Base-by-base conservation (phyloP, 2,113 vertebrate genomes). In the Uropsilus gracilis region DNA sequence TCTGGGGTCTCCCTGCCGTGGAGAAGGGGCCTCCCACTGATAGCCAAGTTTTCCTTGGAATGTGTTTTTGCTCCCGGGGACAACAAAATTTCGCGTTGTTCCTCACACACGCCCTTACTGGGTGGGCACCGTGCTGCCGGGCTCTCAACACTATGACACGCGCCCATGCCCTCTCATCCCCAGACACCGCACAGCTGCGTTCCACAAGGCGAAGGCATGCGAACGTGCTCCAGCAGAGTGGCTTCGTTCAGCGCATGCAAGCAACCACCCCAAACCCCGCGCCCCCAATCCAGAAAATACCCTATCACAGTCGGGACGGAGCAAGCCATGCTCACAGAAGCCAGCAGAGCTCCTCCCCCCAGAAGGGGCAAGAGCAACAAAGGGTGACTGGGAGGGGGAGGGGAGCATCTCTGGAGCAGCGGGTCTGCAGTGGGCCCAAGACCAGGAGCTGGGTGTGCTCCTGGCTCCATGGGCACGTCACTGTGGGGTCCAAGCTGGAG, bases 381-480 rank as follows among this genome's bases (percentile, higher is more conserved):
- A 46, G 48, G 11, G 12, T n/a, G 30, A 18, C 68, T 18, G 0
- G 0, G 0, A 13, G 8, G 28, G 10, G n/a, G 46, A 8, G 57
- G 8, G 3, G 2, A 4, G 14, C 48, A 50, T 18, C 17, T 13
- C 72, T 1, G 2, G 1, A 37, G 76, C 22, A 20, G 44, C 0
- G 5, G 26, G 8, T 18, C 8, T 1, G 59, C 8, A n/a, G 57
- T 14, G 42, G n/a, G 73, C n/a, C 64, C 39, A 12, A 57, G 34
- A 13, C 39, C 1, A 3, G 24, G 20, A 55, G 53, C 53, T 20
- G 2, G 50, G 53, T 7, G 20, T 18, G 53, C 53, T 53, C 50
- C 50, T 7, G 8, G 28, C 28, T 26, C 9, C 57, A 61, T 4
- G 57, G 6, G 57, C 57, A 8, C n/a, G n/a, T n/a, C n/a, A n/a